These are phyloP conservation scores for Stomatorhinus ivindoensis DNA, from an alignment of 2,113 vertebrate genomes.

Conservation along the genomic window DNA sequence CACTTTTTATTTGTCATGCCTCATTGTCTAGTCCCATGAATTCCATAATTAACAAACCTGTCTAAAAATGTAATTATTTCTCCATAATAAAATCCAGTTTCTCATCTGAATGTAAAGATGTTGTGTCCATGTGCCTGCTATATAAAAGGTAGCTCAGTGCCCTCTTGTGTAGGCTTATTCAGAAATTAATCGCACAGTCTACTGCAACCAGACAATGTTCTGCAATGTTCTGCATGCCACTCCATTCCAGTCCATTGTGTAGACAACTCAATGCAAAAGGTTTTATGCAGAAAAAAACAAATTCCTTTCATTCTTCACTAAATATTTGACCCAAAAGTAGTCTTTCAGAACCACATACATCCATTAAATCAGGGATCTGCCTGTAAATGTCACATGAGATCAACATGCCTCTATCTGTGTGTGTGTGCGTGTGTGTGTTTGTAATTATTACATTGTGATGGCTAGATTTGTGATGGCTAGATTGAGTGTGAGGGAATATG, in stretches of 20 bases:
- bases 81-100: not conserved
- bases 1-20: not conserved
- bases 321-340: not conserved
- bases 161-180: not conserved
- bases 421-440: not conserved
- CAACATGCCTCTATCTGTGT: not conserved
- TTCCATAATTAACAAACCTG: not conserved
- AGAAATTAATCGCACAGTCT: not conserved
- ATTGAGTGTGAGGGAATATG: not conserved
- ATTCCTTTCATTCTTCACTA: not conserved
- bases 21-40: not conserved
- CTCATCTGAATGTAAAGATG: not conserved
- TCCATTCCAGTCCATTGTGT: not conserved
- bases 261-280: not conserved
- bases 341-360: not conserved
- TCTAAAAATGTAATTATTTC: not conserved
- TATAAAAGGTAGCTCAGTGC: not conserved
- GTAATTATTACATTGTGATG: not conserved
- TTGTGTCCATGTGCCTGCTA: not conserved
- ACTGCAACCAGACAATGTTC: not conserved
- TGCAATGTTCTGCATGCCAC: not conserved
- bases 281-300: not conserved
- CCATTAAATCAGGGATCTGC: not conserved
- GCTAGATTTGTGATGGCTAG: not conserved
- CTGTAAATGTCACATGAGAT: not conserved